These are phyloP conservation scores for Enteromius afrohamiltoni DNA, from an alignment of 2,797 vertebrate genomes.

Conservation along the genomic window DNA sequence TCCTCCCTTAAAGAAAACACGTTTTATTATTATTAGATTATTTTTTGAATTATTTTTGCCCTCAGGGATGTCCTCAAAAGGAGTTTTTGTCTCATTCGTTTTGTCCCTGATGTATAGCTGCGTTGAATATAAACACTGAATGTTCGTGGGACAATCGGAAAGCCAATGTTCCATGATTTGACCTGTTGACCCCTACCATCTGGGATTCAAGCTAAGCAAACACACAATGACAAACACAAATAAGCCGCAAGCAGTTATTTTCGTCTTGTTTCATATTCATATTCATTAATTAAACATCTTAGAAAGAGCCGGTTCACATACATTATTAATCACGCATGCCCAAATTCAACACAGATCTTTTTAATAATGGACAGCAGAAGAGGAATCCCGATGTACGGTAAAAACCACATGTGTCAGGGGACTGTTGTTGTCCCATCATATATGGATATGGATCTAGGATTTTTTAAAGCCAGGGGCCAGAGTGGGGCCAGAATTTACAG, in stretches of 20 bases:
- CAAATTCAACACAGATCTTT: not conserved
- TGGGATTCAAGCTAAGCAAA: not conserved
- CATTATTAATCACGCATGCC: not conserved
- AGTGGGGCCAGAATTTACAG: too few species aligned
- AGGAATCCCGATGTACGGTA: not conserved
- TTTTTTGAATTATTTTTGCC: not conserved
- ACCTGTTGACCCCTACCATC: constrained; percentile 14
- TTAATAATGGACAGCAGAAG: not conserved
- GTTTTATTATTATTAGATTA: not conserved
- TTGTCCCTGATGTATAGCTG: not conserved
- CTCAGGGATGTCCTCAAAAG: not conserved
- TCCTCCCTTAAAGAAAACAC: not conserved
- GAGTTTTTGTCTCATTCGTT: not conserved
- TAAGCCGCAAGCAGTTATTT: constrained; percentile 9
- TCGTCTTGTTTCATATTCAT: not conserved
- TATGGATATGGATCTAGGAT: too few species aligned
- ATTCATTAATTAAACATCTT: not conserved
- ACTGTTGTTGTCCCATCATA: too few species aligned
- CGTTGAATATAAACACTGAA: not conserved
- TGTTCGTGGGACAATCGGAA: constrained; percentile 32
- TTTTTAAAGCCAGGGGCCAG: too few species aligned
- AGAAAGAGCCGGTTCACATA: not conserved
- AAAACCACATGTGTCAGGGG: not conserved
- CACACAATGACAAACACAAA: not conserved
- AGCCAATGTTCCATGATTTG: constrained; percentile 14